Evolutionary conservation across 2,113 vertebrate genomes (phyloP), one percentile per base, ranked within the genome.

Genomic region (Telmatochromis brachygnathus): DNA sequence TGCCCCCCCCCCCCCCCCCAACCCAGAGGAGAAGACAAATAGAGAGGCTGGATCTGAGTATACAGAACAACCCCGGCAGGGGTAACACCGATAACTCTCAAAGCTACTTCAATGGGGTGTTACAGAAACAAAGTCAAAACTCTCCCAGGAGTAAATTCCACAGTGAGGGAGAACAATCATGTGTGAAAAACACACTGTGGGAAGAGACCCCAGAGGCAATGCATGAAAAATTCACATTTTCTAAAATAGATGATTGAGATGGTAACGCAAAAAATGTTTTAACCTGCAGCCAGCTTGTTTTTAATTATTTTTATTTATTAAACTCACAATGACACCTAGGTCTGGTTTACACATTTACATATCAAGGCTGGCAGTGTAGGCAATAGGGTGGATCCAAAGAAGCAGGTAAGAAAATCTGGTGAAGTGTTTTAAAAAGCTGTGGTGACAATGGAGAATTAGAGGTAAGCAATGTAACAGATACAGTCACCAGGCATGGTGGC

Each of bases 21-120:
- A 8, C 35, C 65, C 37, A 83, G 84, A 91, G 92, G 87, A 92
- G 88, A 35, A 83, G 68, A 82, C 89, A 88, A 94, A 95, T 94
- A 91, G 86, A 94, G 93, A 91, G 87, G 84, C 85, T 89, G 56
- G 87, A 83, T 93, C 92, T 88, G 83, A 86, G 86, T 87, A 49
- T 80, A 89, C 55, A 83, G 82, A 91, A 58, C 87, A 91, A 90
- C 90, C 88, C 85, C 81, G 65, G 39, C 85, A 80, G 79, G 56
- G 53, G 84, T 88, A 90, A 80, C 68, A 58, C 79, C 65, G 86
- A 75, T 53, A 86, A 93, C 58, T 88, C 87, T 87, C 84, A 89
- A 85, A 89, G 84, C 85, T 82, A 79, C 84, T 89, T 92, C 92
- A 91, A 87, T 86, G 88, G 77, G 55, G 87, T 80, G 86, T 65